Base-by-base conservation (phyloP, 2,888 invertebrate species). In the Graphium colonna region DNA sequence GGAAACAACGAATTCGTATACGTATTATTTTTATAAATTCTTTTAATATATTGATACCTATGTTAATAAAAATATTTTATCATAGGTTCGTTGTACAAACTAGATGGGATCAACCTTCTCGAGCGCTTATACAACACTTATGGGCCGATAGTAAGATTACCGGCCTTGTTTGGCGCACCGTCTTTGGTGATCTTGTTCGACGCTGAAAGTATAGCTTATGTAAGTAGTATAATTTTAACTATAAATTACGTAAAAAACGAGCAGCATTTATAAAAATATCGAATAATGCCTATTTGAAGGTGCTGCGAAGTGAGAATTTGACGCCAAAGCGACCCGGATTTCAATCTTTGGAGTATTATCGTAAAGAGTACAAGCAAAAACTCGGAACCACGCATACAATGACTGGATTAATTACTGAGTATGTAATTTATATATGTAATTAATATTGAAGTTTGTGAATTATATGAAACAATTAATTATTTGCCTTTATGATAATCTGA, bases 321-420 rank as follows among this genome's bases (percentile, higher is more conserved):
- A 48, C 71, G 52, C 82, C 82, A 1, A 46, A 67, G 1, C 66
- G 83, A 5, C 69, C 73, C 0, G 82, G 81, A 10, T 77, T 83
- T 26, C 51, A 60, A 17, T 69, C 75, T 1, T 60, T 82, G 7
- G 69, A 71, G 31, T 69, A 81, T 58, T 82, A 75, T 49, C 71
- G 82, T 56, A 67, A 70, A 28, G 51, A 60, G 1, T 46, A 64
- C 31, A 64, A 61, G 8, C 74, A 72, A 18, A 61, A 60, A 16
- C 57, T 60, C 10, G 60, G 61, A 0, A 46, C n/a, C 3, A 43
- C 60, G 4, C 51, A 62, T 7, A 58, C 60, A 57, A 12, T 41
- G n/a, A 57, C 58, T 26, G 67, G 77, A 21, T 51, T 77, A 16
- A 56, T 75, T 1, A 71, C 71, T 41, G 75, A 70, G 75, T 73